These are phyloP conservation scores for Diarsia rubi DNA, from an alignment of 2,888 invertebrate genomes.

Conservation along the genomic window DNA sequence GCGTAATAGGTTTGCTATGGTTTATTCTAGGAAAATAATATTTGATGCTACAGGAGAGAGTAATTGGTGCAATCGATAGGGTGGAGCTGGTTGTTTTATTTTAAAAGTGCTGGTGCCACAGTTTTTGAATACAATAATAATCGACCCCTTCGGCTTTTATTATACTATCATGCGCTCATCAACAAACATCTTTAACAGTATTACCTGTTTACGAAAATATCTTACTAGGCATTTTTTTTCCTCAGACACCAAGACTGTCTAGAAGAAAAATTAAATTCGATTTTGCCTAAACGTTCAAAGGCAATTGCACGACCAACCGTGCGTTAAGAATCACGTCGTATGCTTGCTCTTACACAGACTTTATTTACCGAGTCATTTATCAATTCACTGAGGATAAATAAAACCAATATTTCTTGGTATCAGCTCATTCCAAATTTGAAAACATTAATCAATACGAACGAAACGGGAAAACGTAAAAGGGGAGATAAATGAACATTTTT, in stretches of 20 bases:
- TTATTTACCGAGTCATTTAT: constrained; percentile 37
- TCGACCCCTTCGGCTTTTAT: neutral
- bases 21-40: neutral
- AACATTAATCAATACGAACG: constrained; percentile 39
- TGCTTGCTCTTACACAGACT: constrained; percentile 16
- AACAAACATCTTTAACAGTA: neutral
- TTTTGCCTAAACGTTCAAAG: constrained; percentile 1
- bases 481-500: constrained; percentile 33
- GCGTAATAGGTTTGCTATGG: neutral
- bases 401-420: neutral
- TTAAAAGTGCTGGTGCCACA: neutral
- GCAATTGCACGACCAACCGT: constrained; percentile 6
- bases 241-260: neutral
- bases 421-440: constrained; percentile 13
- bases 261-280: neutral
- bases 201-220: neutral
- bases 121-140: neutral
- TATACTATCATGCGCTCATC: neutral
- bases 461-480: constrained; percentile 26
- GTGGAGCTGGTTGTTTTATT: neutral
- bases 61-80: neutral
- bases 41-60: neutral
- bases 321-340: constrained; percentile 21
- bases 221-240: neutral
- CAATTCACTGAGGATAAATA: constrained; percentile 20